Evolutionary conservation across 1,140 invertebrate genomes (phyloP).

Genomic region (Orussus abietinus): DNA sequence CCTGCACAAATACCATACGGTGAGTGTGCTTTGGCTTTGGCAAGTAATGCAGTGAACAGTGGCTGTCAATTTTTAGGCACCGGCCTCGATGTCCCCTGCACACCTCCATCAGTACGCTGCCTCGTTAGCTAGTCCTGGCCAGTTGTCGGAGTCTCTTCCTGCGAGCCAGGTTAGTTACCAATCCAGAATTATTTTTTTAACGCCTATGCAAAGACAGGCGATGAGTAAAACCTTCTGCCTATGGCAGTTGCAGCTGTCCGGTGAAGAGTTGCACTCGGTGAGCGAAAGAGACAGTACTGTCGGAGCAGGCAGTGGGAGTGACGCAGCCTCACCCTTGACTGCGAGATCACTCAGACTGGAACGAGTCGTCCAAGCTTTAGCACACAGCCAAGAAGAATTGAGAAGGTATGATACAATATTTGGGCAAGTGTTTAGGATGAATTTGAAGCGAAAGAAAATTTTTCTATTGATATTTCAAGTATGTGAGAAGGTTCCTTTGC

Average conservation of each 20-base stretch:
- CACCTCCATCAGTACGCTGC: conserved; percentile 76
- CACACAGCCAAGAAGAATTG: conserved; percentile 84
- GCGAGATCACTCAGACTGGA: conserved; percentile 81
- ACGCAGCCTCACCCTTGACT: conserved; percentile 77
- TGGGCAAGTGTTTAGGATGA: too few species aligned
- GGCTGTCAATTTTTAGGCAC: conserved; percentile 61
- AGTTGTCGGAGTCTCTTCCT: conserved; percentile 72
- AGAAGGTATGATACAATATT: conserved; percentile 56
- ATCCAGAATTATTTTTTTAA: too few species aligned
- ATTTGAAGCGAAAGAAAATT: too few species aligned
- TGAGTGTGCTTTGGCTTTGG: conserved; percentile 56
- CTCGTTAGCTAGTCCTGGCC: conserved; percentile 61
- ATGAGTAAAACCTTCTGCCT: conserved; percentile 14
- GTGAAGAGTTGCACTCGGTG: conserved; percentile 65
- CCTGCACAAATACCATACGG: conserved; percentile 80
- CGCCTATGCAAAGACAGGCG: too few species aligned
- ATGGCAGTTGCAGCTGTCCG: conserved; percentile 65
- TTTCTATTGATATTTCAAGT: conserved; percentile 3
- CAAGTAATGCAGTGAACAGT: conserved; percentile 5
- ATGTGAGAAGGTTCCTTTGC: conserved; percentile 12
- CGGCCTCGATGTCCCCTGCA: conserved; percentile 82
- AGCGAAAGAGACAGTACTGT: conserved; percentile 65
- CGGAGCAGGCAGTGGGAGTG: conserved; percentile 59
- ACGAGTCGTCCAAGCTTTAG: conserved; percentile 77
- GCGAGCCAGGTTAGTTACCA: conserved; percentile 70